A percentile compares a stretch with the other conserved stretches of the same genome.
These are phyloP conservation scores for Agelas oroides DNA, from an alignment of 37 sponge, comb jelly and placozoan species.

Conservation along the genomic window DNA sequence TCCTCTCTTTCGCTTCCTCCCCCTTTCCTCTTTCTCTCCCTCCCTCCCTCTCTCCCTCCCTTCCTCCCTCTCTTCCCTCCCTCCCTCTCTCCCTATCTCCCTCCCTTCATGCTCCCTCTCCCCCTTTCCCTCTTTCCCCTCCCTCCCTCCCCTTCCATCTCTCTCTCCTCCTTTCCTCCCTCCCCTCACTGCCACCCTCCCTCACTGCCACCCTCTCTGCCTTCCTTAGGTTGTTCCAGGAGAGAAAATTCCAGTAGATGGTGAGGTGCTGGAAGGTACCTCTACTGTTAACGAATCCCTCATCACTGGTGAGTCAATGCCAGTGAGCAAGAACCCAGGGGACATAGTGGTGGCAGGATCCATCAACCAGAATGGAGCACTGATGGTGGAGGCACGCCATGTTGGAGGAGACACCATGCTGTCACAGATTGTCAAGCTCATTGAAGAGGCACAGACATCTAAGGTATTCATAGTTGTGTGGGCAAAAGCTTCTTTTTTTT, in stretches of 20 bases:
- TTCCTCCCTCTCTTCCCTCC: too few species aligned
- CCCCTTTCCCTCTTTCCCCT: too few species aligned
- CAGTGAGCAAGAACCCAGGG: conserved; percentile 65
- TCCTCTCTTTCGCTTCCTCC: too few species aligned
- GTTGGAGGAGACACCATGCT: conserved; percentile 90
- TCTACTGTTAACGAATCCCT: conserved; percentile 87
- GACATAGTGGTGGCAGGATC: conserved; percentile 89
- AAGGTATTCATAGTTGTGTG: conserved; percentile 48
- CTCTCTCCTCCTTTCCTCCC: too few species aligned
- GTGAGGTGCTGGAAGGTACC: conserved; percentile 68
- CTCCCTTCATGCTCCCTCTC: too few species aligned
- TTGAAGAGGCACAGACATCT: conserved; percentile 95
- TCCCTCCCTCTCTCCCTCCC: too few species aligned
- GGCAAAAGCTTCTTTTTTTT: background rate
- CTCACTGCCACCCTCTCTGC: too few species aligned
- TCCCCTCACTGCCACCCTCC: too few species aligned
- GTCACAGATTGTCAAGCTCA: conserved; percentile 91
- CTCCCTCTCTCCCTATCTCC: too few species aligned
- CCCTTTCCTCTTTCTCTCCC: too few species aligned
- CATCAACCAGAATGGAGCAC: conserved; percentile 77
- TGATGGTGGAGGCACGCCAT: conserved; percentile 84
- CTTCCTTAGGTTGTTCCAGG: conserved; percentile 66
- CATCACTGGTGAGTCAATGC: conserved; percentile 92
- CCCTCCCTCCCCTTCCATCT: too few species aligned
- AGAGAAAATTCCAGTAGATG: conserved; percentile 94